Evolutionary conservation across 2,797 vertebrate genomes (phyloP).

Genomic region (Coregonus ussuriensis): DNA sequence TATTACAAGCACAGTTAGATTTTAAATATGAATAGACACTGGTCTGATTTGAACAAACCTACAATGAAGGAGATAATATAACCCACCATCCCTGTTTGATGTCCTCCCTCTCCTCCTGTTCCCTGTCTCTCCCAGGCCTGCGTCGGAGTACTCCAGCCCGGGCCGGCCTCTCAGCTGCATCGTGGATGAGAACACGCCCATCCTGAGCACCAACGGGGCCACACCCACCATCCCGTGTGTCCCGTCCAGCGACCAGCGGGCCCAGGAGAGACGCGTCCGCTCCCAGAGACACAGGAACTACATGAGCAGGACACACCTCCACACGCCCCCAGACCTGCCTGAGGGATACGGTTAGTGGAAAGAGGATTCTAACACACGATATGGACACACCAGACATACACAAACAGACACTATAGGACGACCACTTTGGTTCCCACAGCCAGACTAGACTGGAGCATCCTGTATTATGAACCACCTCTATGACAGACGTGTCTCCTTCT

Average conservation of each 20-base stretch:
- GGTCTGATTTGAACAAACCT: not conserved
- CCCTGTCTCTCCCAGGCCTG: slow-evolving; percentile 77
- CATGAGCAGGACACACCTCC: slow-evolving; percentile 98
- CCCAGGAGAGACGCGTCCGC: slow-evolving; percentile 89
- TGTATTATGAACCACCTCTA: not conserved
- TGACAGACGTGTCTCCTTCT: not conserved
- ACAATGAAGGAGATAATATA: too few species aligned
- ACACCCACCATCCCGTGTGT: slow-evolving; percentile 73
- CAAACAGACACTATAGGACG: not conserved
- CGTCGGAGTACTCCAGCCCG: slow-evolving; percentile 95
- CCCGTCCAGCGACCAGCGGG: slow-evolving; percentile 84
- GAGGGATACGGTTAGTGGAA: slow-evolving; percentile 91
- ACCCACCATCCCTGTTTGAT: not conserved
- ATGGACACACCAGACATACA: not conserved
- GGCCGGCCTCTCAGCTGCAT: slow-evolving; percentile 95
- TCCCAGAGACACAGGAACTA: slow-evolving; percentile 98
- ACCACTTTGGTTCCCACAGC: too few species aligned
- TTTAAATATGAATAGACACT: not conserved
- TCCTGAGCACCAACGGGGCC: slow-evolving; percentile 88
- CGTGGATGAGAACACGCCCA: slow-evolving; percentile 94
- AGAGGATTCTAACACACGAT: not conserved
- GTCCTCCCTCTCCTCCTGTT: not conserved
- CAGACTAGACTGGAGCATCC: not conserved
- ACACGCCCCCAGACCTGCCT: slow-evolving; percentile 94
- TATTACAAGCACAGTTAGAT: not conserved